Evolutionary conservation across 2,888 invertebrate genomes (phyloP).

Genomic region (Hypena proboscidalis): DNA sequence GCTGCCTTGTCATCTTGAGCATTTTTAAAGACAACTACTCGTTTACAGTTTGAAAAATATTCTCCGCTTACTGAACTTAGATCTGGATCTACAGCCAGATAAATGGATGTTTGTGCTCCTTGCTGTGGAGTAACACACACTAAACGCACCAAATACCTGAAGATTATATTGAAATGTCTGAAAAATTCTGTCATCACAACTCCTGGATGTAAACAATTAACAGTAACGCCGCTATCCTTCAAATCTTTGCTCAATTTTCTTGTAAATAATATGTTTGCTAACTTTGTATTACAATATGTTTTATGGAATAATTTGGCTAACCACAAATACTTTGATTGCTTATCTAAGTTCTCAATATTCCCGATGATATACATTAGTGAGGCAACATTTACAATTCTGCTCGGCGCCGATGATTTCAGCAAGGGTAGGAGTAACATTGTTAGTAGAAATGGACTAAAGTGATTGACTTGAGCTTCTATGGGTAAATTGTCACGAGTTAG

Average conservation of each 20-base stretch:
- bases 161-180: conserved; percentile 87
- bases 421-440: conserved; percentile 93
- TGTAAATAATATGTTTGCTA: conserved; percentile 90
- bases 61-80: conserved; percentile 88
- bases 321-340: conserved; percentile 80
- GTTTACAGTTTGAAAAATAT: conserved; percentile 90
- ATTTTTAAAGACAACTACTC: conserved; percentile 76
- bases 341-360: conserved; percentile 88
- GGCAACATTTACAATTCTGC: conserved; percentile 91
- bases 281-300: conserved; percentile 88
- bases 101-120: conserved; percentile 91
- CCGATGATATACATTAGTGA: conserved; percentile 89
- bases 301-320: conserved; percentile 79
- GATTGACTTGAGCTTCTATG: conserved; percentile 94
- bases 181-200: conserved; percentile 91
- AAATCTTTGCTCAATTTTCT: conserved; percentile 87
- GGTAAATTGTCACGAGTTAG: conserved; percentile 92
- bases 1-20: conserved; percentile 87
- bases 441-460: conserved; percentile 95
- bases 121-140: conserved; percentile 67
- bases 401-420: conserved; percentile 88
- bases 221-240: conserved; percentile 87
- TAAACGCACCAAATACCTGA: conserved; percentile 58
- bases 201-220: conserved; percentile 93
- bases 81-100: conserved; percentile 89